Conservation (phyloP, 2,113 vertebrate species). For the Paracyprichromis sp. region DNA sequence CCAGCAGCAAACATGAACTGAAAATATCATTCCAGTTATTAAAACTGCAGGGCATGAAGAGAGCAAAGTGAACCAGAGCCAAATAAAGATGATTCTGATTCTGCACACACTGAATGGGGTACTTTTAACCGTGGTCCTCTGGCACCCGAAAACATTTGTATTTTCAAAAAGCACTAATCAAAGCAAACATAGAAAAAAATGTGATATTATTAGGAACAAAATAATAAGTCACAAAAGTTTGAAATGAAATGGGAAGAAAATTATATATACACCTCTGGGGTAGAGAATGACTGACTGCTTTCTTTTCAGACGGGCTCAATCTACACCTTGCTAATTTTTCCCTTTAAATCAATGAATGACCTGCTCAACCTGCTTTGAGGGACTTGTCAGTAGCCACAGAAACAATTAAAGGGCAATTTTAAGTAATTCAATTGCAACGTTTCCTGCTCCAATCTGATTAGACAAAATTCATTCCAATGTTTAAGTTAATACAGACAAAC, state of each 20-base stretch:
- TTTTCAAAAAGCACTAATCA: neutral
- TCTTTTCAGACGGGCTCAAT: neutral
- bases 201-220: neutral
- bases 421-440: neutral
- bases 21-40: neutral
- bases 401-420: neutral
- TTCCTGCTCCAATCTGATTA: neutral
- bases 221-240: neutral
- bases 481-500: neutral
- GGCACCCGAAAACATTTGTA: neutral
- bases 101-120: neutral
- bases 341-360: neutral
- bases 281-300: neutral
- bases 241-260: neutral
- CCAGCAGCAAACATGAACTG: neutral
- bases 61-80: neutral
- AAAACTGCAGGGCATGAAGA: neutral
- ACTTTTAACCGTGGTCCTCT: neutral
- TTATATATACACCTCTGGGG: neutral
- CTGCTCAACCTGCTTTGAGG: neutral
- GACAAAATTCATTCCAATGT: neutral
- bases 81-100: neutral
- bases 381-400: neutral
- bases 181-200: neutral
- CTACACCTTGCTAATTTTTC: neutral